phyloP scores from a whole-genome alignment of 2,113 vertebrate species.

The Phaethon lepturus region DNA sequence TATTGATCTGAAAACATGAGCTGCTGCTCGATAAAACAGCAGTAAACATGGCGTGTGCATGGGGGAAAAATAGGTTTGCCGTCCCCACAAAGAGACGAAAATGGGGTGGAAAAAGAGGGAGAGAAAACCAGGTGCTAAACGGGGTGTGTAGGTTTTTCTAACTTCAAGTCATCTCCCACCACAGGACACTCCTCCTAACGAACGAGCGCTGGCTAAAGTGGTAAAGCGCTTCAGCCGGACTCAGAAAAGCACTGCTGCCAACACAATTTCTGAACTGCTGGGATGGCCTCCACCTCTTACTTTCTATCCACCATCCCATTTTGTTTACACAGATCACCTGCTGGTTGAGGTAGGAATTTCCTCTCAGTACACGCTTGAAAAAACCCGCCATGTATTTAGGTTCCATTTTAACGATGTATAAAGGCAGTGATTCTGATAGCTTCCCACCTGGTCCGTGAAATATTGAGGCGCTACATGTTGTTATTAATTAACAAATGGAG shows the following conservation, averaged over 20 bases:
- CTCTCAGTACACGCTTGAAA: background rate
- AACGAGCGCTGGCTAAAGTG: fast-evolving
- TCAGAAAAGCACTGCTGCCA: background rate
- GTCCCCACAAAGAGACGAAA: background rate
- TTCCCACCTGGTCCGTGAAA: background rate
- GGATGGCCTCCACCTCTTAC: fast-evolving
- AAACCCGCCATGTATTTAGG: background rate
- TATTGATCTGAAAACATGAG: background rate
- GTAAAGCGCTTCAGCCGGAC: background rate
- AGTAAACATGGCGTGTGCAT: background rate
- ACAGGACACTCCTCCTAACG: background rate
- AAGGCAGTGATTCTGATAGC: background rate
- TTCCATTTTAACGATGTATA: background rate
- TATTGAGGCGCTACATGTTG: background rate
- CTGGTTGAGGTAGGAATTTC: background rate
- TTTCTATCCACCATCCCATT: background rate
- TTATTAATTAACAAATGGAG: background rate
- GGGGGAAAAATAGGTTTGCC: background rate
- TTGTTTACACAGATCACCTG: background rate
- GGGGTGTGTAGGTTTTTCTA: background rate
- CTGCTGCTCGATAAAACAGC: background rate
- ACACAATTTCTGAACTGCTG: fast-evolving
- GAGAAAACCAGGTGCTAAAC: background rate
- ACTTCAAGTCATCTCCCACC: background rate
- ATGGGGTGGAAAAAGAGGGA: background rate